Evolutionary conservation across 2,797 vertebrate genomes (phyloP), one percentile per base, ranked within the genome.

Genomic region (Spinibarbus caldwelli): DNA sequence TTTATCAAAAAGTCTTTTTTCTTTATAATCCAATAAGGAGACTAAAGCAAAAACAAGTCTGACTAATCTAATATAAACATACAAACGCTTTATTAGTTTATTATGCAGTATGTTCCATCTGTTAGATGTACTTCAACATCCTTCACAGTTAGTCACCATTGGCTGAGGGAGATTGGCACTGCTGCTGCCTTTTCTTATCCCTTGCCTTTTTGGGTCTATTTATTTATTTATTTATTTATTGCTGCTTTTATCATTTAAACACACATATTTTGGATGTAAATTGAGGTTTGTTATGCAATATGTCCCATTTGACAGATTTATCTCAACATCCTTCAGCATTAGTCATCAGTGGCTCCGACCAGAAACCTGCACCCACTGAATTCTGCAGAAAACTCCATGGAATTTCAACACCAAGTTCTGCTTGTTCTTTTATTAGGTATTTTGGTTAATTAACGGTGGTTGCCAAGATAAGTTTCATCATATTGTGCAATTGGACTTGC

Each of bases 11-110:
- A 66, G 29, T 66, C 0, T 2, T 57, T 36, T 26, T 26, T 59
- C 14, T 57, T 52, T 31, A 29, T 21, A 54, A 71, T 52, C 47
- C 36, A 81, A 54, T 70, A 41, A 36, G 41, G 4, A 66, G 29
- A 15, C 26, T 62, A 29, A 29, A 62, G 26, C 26, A 62, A 29
- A 62, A 62, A 31, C 26, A 62, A 29, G 59, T 62, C 26, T 62
- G 26, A 47, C 38, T 36, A 80, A 80, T 80, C 62, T 80, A 47
- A 67, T 80, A 6, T 70, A 29, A 54, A 80, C 31, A 68, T 41
- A 52, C 8, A 70, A 26, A 52, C 1, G 31, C 23, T 67, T 23
- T 68, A 26, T 11, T 6, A 12, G 45, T 80, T 52, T 68, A 68
- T 52, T 36, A 26, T 52, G 62, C 29, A 76, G 14, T 36, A 52